Evolutionary conservation across 53 echinoderm and acorn worm species (phyloP).

Genomic region (Echinometra lucunter): DNA sequence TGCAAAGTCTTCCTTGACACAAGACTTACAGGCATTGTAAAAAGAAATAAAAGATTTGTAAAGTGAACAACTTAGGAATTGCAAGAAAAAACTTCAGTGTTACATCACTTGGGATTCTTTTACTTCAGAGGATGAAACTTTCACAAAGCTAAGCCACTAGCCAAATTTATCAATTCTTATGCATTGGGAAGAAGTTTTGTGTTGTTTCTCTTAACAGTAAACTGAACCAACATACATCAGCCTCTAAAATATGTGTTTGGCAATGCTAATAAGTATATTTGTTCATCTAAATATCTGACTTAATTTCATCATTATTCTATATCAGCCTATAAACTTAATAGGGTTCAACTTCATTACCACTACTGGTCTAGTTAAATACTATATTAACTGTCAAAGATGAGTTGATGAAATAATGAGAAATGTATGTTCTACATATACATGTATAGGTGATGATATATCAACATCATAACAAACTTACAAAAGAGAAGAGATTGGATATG

Average conservation of each 20-base stretch:
- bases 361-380: neutral
- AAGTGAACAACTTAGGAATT: too few relatives aligned
- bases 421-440: neutral
- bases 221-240: neutral
- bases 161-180: too few relatives aligned
- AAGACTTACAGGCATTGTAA: too few relatives aligned
- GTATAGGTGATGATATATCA: neutral
- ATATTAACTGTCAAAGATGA: neutral
- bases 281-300: too few relatives aligned
- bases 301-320: neutral
- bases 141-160: too few relatives aligned
- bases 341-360: neutral
- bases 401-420: neutral
- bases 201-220: neutral
- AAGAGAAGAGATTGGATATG: too few relatives aligned
- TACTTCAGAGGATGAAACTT: too few relatives aligned
- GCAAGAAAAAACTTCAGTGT: too few relatives aligned
- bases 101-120: too few relatives aligned
- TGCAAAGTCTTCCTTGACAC: too few relatives aligned
- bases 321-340: neutral
- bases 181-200: too few relatives aligned
- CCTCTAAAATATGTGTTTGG: neutral
- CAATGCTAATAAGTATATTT: neutral
- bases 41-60: too few relatives aligned
- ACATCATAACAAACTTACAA: neutral